Evolutionary conservation across 2,113 vertebrate genomes (phyloP), one percentile per base, ranked within the genome.

Genomic region (Eptesicus fuscus): DNA sequence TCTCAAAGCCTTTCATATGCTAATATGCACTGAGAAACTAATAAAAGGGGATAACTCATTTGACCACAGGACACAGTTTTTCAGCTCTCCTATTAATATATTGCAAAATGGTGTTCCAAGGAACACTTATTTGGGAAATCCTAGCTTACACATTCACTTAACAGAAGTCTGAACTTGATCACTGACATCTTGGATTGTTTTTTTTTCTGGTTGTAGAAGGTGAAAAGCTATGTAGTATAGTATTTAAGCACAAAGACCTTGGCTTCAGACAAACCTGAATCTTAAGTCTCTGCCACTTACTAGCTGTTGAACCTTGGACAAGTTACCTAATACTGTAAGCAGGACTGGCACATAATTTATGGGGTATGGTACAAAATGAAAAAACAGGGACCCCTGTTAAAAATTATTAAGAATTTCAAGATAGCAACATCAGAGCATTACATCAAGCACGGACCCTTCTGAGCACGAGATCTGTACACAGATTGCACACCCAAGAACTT

Each of bases 111-210:
- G 65, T 90, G n/a, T 87, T 79, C 17, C 1, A 67, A 12, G 18
- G 49, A 83, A 88, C 22, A 17, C 47, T 84, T 49, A 65, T 40
- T 85, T 88, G 78, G 56, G 37, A 91, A 95, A 88, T 93, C 25
- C 47, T 90, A 35, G 17, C 7, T 42, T 94, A 83, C 70, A 73
- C 40, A 87, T 89, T 96, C 40, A 87, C 61, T 73, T 92, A 86
- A 78, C 23, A 73, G 51, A 90, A 83, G 5, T 86, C 92, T 77
- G 22, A 90, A 85, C 17, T 83, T 70, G 63, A 79, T 92, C 44
- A 88, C 63, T 53, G 74, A 92, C 40, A 70, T 42, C 18, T 63
- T 90, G 69, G 28, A 25, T 71, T 94, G 63, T 32, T 65, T 32
- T 44, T 94, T 92, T 61, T 94, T 82, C 59, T 86, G 61, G 35